Percentiles rank a stretch among this genome's conserved stretches.
phyloP scores from a whole-genome alignment of 1,140 invertebrate genomes.

The Goniozus legneri region DNA sequence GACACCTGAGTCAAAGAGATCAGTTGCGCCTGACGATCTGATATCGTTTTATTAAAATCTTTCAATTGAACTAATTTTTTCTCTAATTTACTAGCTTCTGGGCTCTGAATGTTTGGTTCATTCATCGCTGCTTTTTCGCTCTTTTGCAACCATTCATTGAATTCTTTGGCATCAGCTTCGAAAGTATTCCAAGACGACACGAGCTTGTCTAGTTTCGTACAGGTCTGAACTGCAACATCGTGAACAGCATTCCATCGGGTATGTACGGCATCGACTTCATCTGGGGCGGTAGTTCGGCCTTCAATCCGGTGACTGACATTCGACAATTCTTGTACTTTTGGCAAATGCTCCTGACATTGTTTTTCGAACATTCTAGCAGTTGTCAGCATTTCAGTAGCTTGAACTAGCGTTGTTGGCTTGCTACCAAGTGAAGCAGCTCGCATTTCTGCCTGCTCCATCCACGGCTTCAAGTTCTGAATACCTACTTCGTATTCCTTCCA shows the following conservation, averaged over 20 bases:
- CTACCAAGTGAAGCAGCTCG: conserved; percentile 66
- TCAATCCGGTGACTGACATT: conserved; percentile 70
- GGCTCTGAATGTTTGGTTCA: conserved; percentile 60
- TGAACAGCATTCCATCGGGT: conserved; percentile 76
- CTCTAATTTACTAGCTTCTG: conserved; percentile 69
- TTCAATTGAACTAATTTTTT: conserved; percentile 69
- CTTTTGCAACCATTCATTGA: conserved; percentile 69
- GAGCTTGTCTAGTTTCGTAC: conserved; percentile 73
- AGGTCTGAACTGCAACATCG: conserved; percentile 69
- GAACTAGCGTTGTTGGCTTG: conserved; percentile 72
- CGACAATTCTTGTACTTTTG: conserved; percentile 68
- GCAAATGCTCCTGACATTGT: conserved; percentile 74
- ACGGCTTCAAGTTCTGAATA: conserved; percentile 78
- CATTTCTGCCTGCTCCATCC: conserved; percentile 82
- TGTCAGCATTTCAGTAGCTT: conserved; percentile 74
- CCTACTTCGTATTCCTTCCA: conserved; percentile 83
- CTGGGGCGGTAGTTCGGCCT: conserved; percentile 68
- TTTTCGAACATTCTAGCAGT: conserved; percentile 66
- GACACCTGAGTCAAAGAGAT: conserved; percentile 74
- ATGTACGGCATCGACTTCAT: conserved; percentile 79
- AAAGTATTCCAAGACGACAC: conserved; percentile 78
- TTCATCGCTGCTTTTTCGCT: conserved; percentile 60
- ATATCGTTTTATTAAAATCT: conserved; percentile 76
- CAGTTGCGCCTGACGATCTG: conserved; percentile 76
- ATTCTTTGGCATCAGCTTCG: conserved; percentile 66